These are phyloP conservation scores for Podotricha telesiphe DNA, from an alignment of 2,888 invertebrate genomes.

Conservation along the genomic window DNA sequence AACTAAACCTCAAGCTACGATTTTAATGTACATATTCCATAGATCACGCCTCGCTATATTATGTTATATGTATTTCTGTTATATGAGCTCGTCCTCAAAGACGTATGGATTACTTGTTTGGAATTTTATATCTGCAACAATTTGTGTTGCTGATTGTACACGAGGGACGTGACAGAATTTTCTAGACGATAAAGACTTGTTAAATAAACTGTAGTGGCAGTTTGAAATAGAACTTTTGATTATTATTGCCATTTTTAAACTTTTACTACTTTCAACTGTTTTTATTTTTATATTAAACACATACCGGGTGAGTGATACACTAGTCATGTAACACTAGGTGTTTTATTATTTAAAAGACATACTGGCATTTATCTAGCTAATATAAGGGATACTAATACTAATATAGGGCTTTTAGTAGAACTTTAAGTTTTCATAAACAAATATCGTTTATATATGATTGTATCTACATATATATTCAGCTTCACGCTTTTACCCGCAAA, in stretches of 20 bases:
- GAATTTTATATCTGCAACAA: slow-evolving; percentile 27
- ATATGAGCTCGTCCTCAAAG: slow-evolving; percentile 2
- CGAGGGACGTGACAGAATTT: slow-evolving; percentile 22
- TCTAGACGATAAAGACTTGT: slow-evolving; percentile 17
- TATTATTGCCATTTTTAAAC: no score
- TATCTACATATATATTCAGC: no score
- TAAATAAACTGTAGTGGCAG: not conserved
- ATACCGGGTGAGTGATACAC: no score
- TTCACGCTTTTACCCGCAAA: no score
- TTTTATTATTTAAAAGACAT: not conserved
- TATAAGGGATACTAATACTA: no score
- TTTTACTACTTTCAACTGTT: no score
- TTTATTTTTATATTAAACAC: no score
- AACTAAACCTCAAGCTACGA: not conserved
- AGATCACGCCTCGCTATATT: slow-evolving; percentile 17
- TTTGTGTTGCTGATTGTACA: slow-evolving; percentile 30
- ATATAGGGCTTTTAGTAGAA: no score
- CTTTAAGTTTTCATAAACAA: no score
- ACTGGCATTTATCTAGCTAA: no score
- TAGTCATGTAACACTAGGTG: no score
- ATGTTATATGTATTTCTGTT: slow-evolving; percentile 20
- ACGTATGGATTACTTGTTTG: slow-evolving; percentile 25
- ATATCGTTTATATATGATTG: no score
- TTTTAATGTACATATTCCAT: not conserved
- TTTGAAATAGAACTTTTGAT: not conserved